Conservation (phyloP, 2,797 vertebrate genomes). For the Gila robusta region DNA sequence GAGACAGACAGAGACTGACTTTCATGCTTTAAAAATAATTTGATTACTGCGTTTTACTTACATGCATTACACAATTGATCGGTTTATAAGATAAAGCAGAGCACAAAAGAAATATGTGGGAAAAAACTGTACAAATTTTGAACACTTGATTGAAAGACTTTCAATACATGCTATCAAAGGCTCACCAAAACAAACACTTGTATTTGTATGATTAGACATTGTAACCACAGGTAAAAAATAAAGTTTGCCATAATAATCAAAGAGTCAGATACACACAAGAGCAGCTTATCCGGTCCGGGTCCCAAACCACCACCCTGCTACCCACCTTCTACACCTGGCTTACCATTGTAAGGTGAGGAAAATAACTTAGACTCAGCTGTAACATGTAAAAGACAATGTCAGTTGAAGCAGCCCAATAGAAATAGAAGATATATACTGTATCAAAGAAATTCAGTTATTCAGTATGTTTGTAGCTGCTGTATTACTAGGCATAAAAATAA, state of each 20-base stretch:
- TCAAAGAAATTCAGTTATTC: background rate
- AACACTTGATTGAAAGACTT: background rate
- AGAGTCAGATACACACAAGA: constrained; percentile 22
- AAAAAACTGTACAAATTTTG: background rate
- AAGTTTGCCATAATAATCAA: background rate
- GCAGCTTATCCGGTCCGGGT: background rate
- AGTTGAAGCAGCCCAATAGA: background rate
- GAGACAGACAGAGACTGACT: background rate
- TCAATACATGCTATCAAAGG: background rate
- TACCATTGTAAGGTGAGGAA: constrained; percentile 69
- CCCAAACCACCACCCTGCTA: constrained; percentile 59
- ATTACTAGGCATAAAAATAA: background rate
- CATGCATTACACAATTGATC: constrained; percentile 8
- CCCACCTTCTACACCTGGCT: constrained; percentile 47
- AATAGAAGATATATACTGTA: background rate
- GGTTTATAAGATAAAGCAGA: background rate
- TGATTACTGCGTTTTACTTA: no score
- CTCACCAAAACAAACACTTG: background rate
- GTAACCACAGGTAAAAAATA: background rate
- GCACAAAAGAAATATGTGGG: background rate
- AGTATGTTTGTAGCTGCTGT: background rate
- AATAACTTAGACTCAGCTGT: constrained; percentile 66
- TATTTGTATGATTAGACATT: constrained; percentile 11
- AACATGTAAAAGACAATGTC: constrained; percentile 63
- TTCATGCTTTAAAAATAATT: no score